phyloP scores from a whole-genome alignment of 1,140 invertebrate genomes.

The Tetraneura akinire region DNA sequence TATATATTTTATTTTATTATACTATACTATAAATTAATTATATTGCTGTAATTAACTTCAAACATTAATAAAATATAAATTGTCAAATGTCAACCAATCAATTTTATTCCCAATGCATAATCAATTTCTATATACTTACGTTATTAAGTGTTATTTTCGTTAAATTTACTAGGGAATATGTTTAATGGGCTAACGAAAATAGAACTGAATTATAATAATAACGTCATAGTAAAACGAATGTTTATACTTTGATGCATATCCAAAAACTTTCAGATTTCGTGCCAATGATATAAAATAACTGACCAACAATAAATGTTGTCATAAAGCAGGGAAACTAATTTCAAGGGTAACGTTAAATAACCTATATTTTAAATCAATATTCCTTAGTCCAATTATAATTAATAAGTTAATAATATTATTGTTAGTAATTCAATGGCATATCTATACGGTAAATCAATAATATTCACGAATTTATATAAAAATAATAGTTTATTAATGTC shows the following conservation, averaged over 20 bases:
- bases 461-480: too few relatives aligned
- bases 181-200: conserved; percentile 1
- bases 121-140: background rate
- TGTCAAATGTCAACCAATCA: background rate
- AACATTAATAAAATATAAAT: too few relatives aligned
- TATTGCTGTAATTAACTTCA: too few relatives aligned
- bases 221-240: conserved; percentile 26
- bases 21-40: too few relatives aligned
- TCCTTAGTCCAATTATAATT: too few relatives aligned
- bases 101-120: background rate
- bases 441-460: too few relatives aligned
- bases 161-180: background rate
- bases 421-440: too few relatives aligned
- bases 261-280: conserved; percentile 38
- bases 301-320: conserved; percentile 20
- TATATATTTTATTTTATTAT: too few relatives aligned
- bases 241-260: conserved; percentile 23
- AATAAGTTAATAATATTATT: too few relatives aligned
- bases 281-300: conserved; percentile 35
- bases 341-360: conserved; percentile 21
- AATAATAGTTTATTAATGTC: too few relatives aligned
- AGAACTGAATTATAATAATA: conserved; percentile 34
- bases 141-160: background rate
- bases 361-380: background rate
- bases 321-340: conserved; percentile 30